Base-by-base conservation (phyloP, 2,113 vertebrate genomes). In the Odocoileus hemionus region DNA sequence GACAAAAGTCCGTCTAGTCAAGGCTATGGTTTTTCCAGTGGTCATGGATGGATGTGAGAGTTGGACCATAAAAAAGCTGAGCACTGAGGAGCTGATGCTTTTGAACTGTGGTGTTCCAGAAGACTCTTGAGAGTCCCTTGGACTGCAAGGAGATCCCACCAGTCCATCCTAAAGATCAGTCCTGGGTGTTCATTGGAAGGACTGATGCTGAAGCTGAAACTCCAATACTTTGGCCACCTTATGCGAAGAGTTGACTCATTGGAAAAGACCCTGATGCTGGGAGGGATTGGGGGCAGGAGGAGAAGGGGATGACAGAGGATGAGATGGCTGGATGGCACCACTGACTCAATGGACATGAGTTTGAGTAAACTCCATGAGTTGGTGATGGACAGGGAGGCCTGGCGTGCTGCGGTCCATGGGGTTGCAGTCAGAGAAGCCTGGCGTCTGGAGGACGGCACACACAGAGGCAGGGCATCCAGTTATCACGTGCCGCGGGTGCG, bases 341-440 rank as follows among this genome's bases (percentile, higher is more conserved):
- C 67, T 0, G 5, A 39, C n/a, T 39, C 19, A 0, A 23, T 3
- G 5, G n/a, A 36, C 67, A 70, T 70, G 67, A 5, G 67, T 70
- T 39, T 70, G 67, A 39, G n/a, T 10, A 36, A 70, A 1, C n/a
- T 39, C n/a, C 0, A 2, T n/a, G n/a, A 70, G 67, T 12, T 70
- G 19, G 67, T 11, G 67, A 70, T 23, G n/a, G n/a, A 39, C n/a
- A 70, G 67, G 67, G 67, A 39, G 19, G 67, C 19, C 67, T 10
- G n/a, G 67, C 0, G 1, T 12, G n/a, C 67, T 4, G 5, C 2
- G 2, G n/a, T 11, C 67, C n/a, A 12, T 12, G 67, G n/a, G n/a
- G n/a, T 39, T 1, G 2, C 19, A 21, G 67, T 39, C 67, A 6
- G 67, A 70, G 67, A 70, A 70, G n/a, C 67, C 67, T 70, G 67